Base-by-base conservation (phyloP, 2,113 vertebrate genomes). In the Callionymus lyra region DNA sequence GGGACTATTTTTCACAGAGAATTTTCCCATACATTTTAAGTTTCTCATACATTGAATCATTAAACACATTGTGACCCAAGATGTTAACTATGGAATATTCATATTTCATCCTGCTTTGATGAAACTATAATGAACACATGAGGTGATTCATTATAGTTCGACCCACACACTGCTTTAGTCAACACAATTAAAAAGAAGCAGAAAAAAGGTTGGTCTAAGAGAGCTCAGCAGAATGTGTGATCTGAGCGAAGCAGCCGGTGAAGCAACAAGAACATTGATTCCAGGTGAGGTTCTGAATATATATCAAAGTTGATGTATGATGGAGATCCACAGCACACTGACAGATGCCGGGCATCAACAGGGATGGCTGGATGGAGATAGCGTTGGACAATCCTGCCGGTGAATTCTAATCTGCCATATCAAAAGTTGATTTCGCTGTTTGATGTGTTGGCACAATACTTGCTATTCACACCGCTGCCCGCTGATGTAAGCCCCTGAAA, bases 401-500 rank as follows among this genome's bases (percentile, higher is more conserved):
- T 58, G 63, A 74, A 70, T 59, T 45, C 62, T 56, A 44, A 76
- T 61, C 62, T 65, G 8, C 27, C 10, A 31, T 2, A 3, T 27
- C 21, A 27, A 27, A 27, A 4, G 21, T 8, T 27, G 21, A 27
- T 27, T n/a, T 27, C 21, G 69, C 44, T 62, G 66, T 72, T 57
- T 72, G 62, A 76, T 72, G 63, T 39, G 34, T 35, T 38, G 37
- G 37, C 60, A 53, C 47, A 56, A 58, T 74, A 63, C 72, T 77
- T 67, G 65, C 51, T 34, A 54, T 75, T 67, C 70, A 58, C 43
- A 44, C 21, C 34, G 56, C 55, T 50, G 59, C 50, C 38, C 55
- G 56, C 65, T 69, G 79, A 76, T 68, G 76, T 56, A 71, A 78
- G 68, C 55, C 14, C 38, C 32, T 56, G 68, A 72, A 65, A 68